Evolutionary conservation across 1,140 invertebrate genomes (phyloP).

Genomic region (Panulirus ornatus): DNA sequence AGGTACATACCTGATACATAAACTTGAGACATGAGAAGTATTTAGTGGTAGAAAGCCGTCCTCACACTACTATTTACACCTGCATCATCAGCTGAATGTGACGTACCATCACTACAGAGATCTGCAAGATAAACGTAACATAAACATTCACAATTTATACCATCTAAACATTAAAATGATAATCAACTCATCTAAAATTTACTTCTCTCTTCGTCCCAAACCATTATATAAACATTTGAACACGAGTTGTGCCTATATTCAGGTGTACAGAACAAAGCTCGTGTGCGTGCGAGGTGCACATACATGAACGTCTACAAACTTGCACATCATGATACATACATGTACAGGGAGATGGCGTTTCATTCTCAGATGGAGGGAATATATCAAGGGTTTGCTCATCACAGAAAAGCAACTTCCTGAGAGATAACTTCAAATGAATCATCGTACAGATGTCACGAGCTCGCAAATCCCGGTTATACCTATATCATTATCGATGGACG

Average conservation of each 20-base stretch:
- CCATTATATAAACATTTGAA: not conserved
- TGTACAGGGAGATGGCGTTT: too few species aligned
- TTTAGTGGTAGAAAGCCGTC: not conserved
- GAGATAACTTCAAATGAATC: too few species aligned
- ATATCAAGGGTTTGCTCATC: too few species aligned
- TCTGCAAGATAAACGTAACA: not conserved
- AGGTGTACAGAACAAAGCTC: not conserved
- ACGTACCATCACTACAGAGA: not conserved
- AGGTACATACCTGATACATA: not conserved
- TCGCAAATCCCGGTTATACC: too few species aligned
- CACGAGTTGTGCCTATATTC: not conserved
- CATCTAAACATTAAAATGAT: not conserved
- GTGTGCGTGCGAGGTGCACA: too few species aligned
- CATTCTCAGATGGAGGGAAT: too few species aligned
- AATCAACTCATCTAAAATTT: not conserved
- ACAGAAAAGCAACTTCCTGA: too few species aligned
- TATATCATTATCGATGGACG: too few species aligned
- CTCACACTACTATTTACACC: constrained; percentile 22
- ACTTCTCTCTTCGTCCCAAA: not conserved
- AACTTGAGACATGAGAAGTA: not conserved
- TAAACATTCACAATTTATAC: not conserved
- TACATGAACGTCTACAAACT: too few species aligned
- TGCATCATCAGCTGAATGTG: constrained; percentile 27
- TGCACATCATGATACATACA: not conserved
- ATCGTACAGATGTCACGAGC: too few species aligned